Evolutionary conservation across 2,113 vertebrate genomes (phyloP).

Genomic region (Cyprinodon tularosa): DNA sequence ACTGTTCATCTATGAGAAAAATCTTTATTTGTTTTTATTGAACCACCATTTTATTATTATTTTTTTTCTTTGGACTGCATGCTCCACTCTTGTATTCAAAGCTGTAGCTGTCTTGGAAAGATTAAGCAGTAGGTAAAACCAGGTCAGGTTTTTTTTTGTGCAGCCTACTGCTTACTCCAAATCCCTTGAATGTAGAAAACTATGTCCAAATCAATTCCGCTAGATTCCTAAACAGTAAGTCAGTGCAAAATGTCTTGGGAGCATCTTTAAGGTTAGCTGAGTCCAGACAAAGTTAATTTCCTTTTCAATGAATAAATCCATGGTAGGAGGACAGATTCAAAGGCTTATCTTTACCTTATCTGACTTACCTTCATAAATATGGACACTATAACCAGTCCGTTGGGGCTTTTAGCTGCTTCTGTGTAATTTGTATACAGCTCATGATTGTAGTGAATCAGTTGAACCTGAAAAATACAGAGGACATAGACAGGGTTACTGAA

Average conservation of each 20-base stretch:
- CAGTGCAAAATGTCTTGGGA: constrained; percentile 11
- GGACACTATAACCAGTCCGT: constrained; percentile 96
- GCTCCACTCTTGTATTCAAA: background rate
- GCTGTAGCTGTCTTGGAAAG: constrained; percentile 15
- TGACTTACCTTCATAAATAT: constrained; percentile 99
- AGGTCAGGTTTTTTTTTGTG: constrained; percentile 5
- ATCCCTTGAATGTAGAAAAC: background rate
- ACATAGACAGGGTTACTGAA: background rate
- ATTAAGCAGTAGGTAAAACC: constrained; percentile 4
- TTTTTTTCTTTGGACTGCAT: background rate
- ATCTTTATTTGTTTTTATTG: background rate
- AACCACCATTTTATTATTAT: background rate
- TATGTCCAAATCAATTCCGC: background rate
- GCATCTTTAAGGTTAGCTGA: constrained; percentile 3
- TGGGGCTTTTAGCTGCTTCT: constrained; percentile 98
- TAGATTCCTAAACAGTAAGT: background rate
- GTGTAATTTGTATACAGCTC: constrained; percentile 97
- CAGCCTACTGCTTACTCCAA: constrained; percentile 4
- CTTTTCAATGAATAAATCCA: constrained; percentile 3
- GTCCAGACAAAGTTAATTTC: background rate
- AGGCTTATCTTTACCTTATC: constrained; percentile 1
- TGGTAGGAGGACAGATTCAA: background rate
- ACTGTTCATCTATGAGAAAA: background rate
- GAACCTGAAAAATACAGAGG: constrained; percentile 83
- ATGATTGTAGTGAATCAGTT: constrained; percentile 99